phyloP scores from a whole-genome alignment of 2,113 vertebrate species.

The Chlorodrepanis virens region DNA sequence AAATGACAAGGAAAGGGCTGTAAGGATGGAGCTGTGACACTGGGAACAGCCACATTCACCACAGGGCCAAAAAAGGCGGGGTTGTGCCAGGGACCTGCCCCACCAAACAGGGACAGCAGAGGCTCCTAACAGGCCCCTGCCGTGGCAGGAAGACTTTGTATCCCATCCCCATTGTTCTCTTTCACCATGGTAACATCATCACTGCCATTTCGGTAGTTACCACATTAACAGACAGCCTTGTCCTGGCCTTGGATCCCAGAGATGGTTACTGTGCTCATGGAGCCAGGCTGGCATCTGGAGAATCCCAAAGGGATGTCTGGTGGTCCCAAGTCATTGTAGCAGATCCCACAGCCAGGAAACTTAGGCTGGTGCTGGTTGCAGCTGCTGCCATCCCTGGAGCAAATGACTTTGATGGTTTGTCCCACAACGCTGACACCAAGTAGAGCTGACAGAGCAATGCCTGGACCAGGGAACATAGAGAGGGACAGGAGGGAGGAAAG shows the following conservation, averaged over 20 bases:
- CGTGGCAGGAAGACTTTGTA: not conserved
- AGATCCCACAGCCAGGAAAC: not conserved
- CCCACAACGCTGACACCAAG: accelerated
- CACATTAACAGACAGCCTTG: not conserved
- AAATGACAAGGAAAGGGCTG: not conserved
- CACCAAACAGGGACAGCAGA: not conserved
- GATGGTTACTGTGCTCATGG: not conserved
- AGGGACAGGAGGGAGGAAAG: not conserved
- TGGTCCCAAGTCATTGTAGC: accelerated
- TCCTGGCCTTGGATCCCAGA: not conserved
- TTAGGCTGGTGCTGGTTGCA: not conserved
- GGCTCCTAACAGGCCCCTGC: no score
- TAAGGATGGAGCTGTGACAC: not conserved
- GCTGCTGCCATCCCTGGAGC: not conserved
- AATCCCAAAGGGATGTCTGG: not conserved
- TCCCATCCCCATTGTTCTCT: not conserved
- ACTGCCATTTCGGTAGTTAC: not conserved
- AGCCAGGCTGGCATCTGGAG: not conserved
- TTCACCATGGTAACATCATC: accelerated
- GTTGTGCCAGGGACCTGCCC: no score
- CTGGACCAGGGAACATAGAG: not conserved
- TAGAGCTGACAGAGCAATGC: not conserved
- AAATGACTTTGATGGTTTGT: not conserved
- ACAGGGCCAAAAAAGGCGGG: not conserved
- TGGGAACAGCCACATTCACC: not conserved